Evolutionary conservation across 30 jellyfish, hydroid and myxozoan genomes (phyloP), one percentile per base, ranked within the genome.

Genomic region (Sanderia malayensis): DNA sequence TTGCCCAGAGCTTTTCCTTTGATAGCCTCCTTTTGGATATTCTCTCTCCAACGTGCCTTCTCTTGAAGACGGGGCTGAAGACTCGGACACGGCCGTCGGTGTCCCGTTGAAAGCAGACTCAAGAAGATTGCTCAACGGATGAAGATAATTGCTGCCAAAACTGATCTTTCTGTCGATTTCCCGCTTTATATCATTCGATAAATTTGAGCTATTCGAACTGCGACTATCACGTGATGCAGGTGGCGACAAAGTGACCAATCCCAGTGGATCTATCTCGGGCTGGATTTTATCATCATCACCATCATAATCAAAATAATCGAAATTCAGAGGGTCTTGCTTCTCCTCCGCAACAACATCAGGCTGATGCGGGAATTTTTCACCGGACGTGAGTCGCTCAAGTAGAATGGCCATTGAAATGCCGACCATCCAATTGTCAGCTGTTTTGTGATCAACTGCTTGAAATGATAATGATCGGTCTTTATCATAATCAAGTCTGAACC

Each of bases 381-480:
- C 80, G 6, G 85, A 71, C 23, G 93, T 76, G 37, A 93, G 88
- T 23, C 90, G 76, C 44, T 93, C 97, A 22, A 85, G 86, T 4
- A 93, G 81, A 3, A 93, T 93, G 24, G 96, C 99, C 99, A 93
- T 84, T 0, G 99, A 93, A 46, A 93, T 87, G 24, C 96, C 99
- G 4, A 93, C 99, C 99, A 93, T 93, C 99, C 99, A 93, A 27
- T 78, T 62, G 21, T 93, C 99, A 2, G 99, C 96, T 1, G 93
- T 55, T 20, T 58, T 23, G 44, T 74, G 94, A 59, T 85, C 92
- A n/a, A 67, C 74, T 15, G 96, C 86, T 41, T 80, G 86, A 32
- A 93, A 80, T 22, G 83, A 58, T 55, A 70, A 25, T 67, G 79
- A 44, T 45, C 70, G 70, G 10, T 68, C 85, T 1, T 80, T 61